These are phyloP conservation scores for Catharus fuscescens DNA, from an alignment of 2,113 vertebrate genomes.

Conservation along the genomic window DNA sequence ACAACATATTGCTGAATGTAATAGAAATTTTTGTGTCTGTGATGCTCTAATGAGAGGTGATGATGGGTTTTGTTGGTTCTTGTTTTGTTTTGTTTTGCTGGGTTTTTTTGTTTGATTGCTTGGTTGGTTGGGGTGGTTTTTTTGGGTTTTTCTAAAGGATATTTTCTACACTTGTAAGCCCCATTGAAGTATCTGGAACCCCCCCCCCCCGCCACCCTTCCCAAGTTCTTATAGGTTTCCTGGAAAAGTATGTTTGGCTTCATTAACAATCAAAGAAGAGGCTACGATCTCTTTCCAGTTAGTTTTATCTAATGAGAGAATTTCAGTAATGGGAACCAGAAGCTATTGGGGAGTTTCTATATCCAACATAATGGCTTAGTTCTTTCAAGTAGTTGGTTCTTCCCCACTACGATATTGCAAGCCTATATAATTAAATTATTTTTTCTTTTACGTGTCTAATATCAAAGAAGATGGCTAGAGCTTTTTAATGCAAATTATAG, in stretches of 20 bases:
- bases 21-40: not conserved
- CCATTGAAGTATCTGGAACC: not conserved
- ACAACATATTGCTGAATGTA: no score
- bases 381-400: not conserved
- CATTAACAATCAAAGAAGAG: not conserved
- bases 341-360: not conserved
- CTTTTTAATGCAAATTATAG: not conserved
- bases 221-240: not conserved
- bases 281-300: not conserved
- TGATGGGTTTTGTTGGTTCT: not conserved
- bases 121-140: not conserved
- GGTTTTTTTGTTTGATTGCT: not conserved
- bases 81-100: no score
- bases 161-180: not conserved
- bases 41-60: not conserved
- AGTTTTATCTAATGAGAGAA: not conserved
- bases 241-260: not conserved
- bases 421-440: not conserved
- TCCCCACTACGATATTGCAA: not conserved
- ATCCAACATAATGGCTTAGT: not conserved
- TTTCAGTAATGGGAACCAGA: not conserved
- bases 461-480: not conserved
- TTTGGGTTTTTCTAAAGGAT: not conserved
- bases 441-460: not conserved
- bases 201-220: rapidly evolving